Conservation (phyloP, 1,140 invertebrate genomes). For the Pygmarrhopalites habei region DNA sequence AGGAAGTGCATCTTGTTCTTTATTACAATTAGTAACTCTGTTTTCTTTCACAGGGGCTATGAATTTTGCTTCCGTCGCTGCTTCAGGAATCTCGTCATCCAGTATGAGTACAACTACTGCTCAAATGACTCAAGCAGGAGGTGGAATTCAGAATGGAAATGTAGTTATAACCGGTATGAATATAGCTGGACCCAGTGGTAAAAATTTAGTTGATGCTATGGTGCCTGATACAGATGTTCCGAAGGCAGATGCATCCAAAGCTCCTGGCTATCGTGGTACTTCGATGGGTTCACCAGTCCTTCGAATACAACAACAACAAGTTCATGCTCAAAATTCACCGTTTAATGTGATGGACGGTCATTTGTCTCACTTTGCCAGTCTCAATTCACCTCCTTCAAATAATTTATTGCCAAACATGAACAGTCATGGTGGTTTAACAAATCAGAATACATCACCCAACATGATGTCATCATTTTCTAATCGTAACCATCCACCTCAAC, state of each 20-base stretch:
- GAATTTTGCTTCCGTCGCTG: conserved; percentile 41
- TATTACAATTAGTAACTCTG: too few relatives aligned
- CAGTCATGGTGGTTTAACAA: background rate
- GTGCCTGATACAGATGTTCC: conserved; percentile 17
- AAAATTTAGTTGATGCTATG: conserved; percentile 11
- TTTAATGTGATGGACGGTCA: conserved; percentile 6
- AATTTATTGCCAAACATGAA: background rate
- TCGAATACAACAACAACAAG: conserved; percentile 33
- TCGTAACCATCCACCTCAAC: conserved; percentile 1
- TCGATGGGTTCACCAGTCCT: conserved; percentile 55
- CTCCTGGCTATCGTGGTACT: conserved; percentile 65
- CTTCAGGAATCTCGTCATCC: conserved; percentile 36
- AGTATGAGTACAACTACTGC: conserved; percentile 31
- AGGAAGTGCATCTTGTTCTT: too few relatives aligned
- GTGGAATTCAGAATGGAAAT: background rate
- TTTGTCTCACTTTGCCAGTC: conserved; percentile 10
- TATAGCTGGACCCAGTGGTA: background rate
- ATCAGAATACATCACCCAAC: background rate
- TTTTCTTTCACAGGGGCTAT: conserved; percentile 24
- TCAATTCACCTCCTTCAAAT: background rate
- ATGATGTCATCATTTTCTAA: conserved; percentile 2
- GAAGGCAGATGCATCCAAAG: conserved; percentile 63
- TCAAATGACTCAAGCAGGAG: conserved; percentile 35
- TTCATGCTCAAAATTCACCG: conserved; percentile 16
- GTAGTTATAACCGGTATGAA: background rate